These are phyloP conservation scores for Eustalomyia histrio DNA, from an alignment of 2,888 invertebrate genomes.

Conservation along the genomic window DNA sequence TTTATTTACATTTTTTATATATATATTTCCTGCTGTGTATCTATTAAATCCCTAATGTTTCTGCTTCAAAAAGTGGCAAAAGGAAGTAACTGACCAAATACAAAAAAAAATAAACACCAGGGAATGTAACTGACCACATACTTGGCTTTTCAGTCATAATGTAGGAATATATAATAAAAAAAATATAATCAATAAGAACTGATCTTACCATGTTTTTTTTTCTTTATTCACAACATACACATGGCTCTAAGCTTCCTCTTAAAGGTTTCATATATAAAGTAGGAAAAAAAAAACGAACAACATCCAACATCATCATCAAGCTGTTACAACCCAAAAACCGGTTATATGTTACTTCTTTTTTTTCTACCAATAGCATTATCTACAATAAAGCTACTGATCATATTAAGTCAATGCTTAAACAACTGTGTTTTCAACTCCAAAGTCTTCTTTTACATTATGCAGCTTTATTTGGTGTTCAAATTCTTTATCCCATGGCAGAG, in stretches of 20 bases:
- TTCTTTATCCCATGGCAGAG: not conserved
- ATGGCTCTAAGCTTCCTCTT: conserved; percentile 48
- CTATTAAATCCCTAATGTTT: not conserved
- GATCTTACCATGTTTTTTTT: conserved; percentile 44
- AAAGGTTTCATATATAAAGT: conserved; percentile 40
- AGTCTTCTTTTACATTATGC: conserved; percentile 17
- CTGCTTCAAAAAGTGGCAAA: conserved; percentile 24
- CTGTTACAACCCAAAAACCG: conserved; percentile 49
- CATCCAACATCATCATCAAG: conserved; percentile 38
- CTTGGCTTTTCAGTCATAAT: conserved; percentile 45
- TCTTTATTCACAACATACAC: not conserved
- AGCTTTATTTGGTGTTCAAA: conserved; percentile 43
- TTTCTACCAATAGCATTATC: conserved; percentile 55
- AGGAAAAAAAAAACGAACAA: conserved; percentile 25
- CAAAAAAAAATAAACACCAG: conserved; percentile 58
- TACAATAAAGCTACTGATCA: conserved; percentile 64
- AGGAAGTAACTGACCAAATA: conserved; percentile 65
- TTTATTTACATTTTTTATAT: conserved; percentile 48
- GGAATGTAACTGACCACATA: conserved; percentile 63
- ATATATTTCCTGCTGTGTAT: conserved; percentile 51
- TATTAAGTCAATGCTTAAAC: conserved; percentile 65
- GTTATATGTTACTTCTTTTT: conserved; percentile 37
- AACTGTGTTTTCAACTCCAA: conserved; percentile 59
- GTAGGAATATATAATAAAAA: conserved; percentile 19
- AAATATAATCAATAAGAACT: conserved; percentile 59